These are phyloP conservation scores for Tetragnatha versicolor DNA, from an alignment of 1,140 invertebrate species.

Conservation along the genomic window DNA sequence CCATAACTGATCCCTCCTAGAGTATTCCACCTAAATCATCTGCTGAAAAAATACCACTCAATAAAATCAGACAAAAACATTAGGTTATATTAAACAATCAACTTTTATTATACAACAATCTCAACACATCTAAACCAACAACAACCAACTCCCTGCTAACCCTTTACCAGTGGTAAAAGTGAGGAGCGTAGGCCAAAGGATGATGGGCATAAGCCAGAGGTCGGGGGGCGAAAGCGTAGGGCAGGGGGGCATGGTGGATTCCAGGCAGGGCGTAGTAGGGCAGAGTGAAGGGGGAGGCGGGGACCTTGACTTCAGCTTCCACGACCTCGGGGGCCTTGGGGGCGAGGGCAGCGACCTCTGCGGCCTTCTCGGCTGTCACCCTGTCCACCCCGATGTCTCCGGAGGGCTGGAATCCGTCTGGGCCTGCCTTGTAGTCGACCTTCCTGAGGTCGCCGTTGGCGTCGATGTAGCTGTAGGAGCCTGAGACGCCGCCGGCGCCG, in stretches of 20 bases:
- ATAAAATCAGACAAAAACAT: too few species aligned
- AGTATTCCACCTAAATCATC: too few species aligned
- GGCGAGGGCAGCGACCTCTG: slow-evolving; percentile 51
- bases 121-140: too few species aligned
- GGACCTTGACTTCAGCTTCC: slow-evolving; percentile 19
- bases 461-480: slow-evolving; percentile 84
- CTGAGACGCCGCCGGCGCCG: slow-evolving; percentile 79
- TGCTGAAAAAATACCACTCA: too few species aligned
- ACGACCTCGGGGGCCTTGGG: slow-evolving; percentile 51
- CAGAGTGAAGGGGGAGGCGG: slow-evolving; percentile 28
- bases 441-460: slow-evolving; percentile 80
- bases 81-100: too few species aligned
- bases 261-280: slow-evolving; percentile 12
- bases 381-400: slow-evolving; percentile 57
- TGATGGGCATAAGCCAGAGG: neutral
- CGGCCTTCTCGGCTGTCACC: slow-evolving; percentile 52
- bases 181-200: too few species aligned
- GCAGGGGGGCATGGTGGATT: slow-evolving; percentile 11
- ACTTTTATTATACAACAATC: too few species aligned
- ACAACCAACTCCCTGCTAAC: too few species aligned
- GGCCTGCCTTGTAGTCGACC: slow-evolving; percentile 71
- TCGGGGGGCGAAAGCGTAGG: neutral
- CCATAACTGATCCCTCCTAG: too few species aligned
- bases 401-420: slow-evolving; percentile 42
- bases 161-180: too few species aligned